A percentile compares a stretch with the other conserved stretches of the same genome.
These are phyloP conservation scores for Leguminivora glycinivorella DNA, from an alignment of 1,140 invertebrate genomes.

Conservation along the genomic window DNA sequence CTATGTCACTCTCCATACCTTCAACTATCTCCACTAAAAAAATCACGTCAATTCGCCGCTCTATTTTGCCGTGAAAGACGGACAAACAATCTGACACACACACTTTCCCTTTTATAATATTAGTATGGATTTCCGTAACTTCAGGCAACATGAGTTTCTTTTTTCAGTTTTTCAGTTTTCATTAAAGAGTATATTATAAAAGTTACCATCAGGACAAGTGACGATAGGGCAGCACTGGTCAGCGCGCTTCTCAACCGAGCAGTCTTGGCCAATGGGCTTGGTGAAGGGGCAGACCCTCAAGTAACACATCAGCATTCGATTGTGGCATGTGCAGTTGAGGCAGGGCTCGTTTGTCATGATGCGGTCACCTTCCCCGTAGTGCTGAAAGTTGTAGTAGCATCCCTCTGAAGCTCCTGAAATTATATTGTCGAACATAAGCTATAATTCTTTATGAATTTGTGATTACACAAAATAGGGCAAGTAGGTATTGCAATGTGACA, in stretches of 20 bases:
- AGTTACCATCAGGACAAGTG: constrained; percentile 93
- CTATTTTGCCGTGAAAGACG: no score
- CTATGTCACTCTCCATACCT: no score
- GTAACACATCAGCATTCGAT: constrained; percentile 97
- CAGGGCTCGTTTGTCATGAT: constrained; percentile 97
- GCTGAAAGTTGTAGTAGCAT: constrained; percentile 96
- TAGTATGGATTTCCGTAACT: no score
- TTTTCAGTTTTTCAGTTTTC: neutral
- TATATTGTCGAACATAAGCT: neutral
- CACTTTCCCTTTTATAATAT: no score
- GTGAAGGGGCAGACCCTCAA: constrained; percentile 95
- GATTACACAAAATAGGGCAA: neutral
- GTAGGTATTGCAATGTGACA: neutral
- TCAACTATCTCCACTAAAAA: no score
- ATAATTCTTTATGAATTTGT: neutral
- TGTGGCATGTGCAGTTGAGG: constrained; percentile 96
- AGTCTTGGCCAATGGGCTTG: constrained; percentile 94
- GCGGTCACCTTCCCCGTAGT: constrained; percentile 94
- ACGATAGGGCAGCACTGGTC: constrained; percentile 96
- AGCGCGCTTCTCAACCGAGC: constrained; percentile 91
- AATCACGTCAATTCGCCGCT: no score
- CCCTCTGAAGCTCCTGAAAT: constrained; percentile 78
- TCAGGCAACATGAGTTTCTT: neutral
- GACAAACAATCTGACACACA: no score
- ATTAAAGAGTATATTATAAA: neutral